Percentiles rank a stretch among this genome's conserved stretches.
These are phyloP conservation scores for Salminus brasiliensis DNA, from an alignment of 2,113 vertebrate species.

Conservation along the genomic window DNA sequence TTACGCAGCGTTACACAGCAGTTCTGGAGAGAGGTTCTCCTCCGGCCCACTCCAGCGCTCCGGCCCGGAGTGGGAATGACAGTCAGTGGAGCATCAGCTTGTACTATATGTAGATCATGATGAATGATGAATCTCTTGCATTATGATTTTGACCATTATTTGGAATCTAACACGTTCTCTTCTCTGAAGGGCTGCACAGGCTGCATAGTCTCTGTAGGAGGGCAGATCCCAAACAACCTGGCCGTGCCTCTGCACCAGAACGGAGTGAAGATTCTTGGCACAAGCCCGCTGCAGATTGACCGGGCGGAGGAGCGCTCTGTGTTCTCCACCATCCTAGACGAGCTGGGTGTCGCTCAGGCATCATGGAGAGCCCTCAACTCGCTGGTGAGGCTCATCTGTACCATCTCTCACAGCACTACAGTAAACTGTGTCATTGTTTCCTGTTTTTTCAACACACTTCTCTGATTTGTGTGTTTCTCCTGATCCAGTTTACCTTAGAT, in stretches of 20 bases:
- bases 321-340: slow-evolving; percentile 89
- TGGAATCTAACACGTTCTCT: not conserved
- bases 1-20: no score
- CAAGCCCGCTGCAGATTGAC: slow-evolving; percentile 86
- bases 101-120: no score
- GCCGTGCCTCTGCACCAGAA: slow-evolving; percentile 85
- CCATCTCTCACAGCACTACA: not conserved
- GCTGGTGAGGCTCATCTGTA: slow-evolving; percentile 73
- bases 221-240: slow-evolving; percentile 95
- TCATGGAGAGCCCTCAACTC: slow-evolving; percentile 91
- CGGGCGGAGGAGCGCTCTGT: slow-evolving; percentile 88
- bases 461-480: not conserved
- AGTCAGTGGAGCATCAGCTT: no score
- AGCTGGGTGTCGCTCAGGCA: slow-evolving; percentile 87
- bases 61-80: no score
- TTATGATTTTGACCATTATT: not conserved
- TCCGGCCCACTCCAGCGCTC: no score
- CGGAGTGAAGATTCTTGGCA: slow-evolving; percentile 90
- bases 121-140: no score
- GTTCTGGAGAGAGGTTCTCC: no score
- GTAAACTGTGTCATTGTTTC: not conserved
- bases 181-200: slow-evolving; percentile 82
- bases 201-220: slow-evolving; percentile 93
- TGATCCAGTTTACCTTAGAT: not conserved
- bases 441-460: not conserved